These are phyloP conservation scores for Caretta caretta DNA, from an alignment of 2,113 vertebrate genomes.

Conservation along the genomic window DNA sequence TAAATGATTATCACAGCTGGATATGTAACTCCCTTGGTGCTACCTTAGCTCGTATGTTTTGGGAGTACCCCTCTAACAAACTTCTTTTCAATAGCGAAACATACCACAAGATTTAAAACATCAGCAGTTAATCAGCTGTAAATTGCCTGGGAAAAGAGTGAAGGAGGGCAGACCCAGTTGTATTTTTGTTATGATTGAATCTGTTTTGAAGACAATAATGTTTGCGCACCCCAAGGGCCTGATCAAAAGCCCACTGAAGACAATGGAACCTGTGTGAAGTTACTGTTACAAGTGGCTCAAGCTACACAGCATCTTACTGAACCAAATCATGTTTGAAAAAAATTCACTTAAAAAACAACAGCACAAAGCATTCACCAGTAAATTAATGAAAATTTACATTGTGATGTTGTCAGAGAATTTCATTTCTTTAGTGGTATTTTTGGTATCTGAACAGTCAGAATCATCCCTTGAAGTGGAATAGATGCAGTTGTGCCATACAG, in stretches of 20 bases:
- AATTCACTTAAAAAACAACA: not conserved
- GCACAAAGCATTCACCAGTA: not conserved
- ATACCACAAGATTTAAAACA: not conserved
- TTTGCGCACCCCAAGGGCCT: fast-evolving
- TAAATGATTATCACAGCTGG: not conserved
- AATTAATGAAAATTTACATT: not conserved
- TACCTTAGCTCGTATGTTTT: not conserved
- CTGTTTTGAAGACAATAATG: not conserved
- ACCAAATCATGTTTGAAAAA: not conserved
- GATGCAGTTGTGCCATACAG: not conserved
- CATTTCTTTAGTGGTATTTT: not conserved
- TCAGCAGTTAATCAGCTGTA: not conserved
- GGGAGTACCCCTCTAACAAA: not conserved
- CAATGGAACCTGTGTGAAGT: not conserved
- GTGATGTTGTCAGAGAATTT: not conserved
- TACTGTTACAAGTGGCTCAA: not conserved
- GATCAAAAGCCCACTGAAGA: not conserved
- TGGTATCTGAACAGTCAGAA: not conserved
- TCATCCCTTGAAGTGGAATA: not conserved
- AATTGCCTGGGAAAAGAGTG: not conserved
- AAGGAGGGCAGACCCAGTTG: not conserved
- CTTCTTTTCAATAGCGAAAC: not conserved
- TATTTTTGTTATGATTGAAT: not conserved
- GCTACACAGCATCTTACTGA: not conserved
- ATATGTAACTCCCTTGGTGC: not conserved